Evolutionary conservation across 2,888 invertebrate species (phyloP).

Genomic region (Beris chalybata): DNA sequence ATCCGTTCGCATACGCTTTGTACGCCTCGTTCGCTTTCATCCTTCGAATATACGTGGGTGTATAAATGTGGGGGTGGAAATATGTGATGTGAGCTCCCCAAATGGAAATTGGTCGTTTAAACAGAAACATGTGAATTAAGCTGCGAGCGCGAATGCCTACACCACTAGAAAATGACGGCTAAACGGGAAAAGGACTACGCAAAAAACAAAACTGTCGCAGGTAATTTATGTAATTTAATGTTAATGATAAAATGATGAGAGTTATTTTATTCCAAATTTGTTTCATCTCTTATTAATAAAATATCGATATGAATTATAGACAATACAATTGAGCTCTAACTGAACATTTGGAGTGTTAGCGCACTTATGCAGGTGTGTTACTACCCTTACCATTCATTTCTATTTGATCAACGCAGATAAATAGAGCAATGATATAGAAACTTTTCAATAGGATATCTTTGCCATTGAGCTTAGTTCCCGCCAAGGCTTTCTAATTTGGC

Average conservation of each 20-base stretch:
- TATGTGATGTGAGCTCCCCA: neutral
- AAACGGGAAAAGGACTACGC: constrained; percentile 55
- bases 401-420: too few species aligned
- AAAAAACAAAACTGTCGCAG: constrained; percentile 51
- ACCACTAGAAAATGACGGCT: constrained; percentile 51
- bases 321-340: too few species aligned
- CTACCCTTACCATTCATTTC: too few species aligned
- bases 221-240: constrained; percentile 42
- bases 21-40: constrained; percentile 3
- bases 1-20: neutral
- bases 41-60: neutral
- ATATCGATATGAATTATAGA: too few species aligned
- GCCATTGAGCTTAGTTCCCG: too few species aligned
- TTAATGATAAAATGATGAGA: neutral
- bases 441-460: too few species aligned
- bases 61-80: neutral
- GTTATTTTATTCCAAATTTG: neutral
- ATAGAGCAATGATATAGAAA: too few species aligned
- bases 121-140: constrained; percentile 15
- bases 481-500: too few species aligned
- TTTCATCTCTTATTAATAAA: neutral
- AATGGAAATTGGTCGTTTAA: constrained; percentile 12
- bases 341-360: too few species aligned
- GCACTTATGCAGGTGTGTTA: too few species aligned
- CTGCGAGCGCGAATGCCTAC: constrained; percentile 6